A percentile compares a stretch with the other conserved stretches of the same genome.
These are phyloP conservation scores for Ctenochaetus hawaiiensis DNA, from an alignment of 2,797 vertebrate species.

Conservation along the genomic window DNA sequence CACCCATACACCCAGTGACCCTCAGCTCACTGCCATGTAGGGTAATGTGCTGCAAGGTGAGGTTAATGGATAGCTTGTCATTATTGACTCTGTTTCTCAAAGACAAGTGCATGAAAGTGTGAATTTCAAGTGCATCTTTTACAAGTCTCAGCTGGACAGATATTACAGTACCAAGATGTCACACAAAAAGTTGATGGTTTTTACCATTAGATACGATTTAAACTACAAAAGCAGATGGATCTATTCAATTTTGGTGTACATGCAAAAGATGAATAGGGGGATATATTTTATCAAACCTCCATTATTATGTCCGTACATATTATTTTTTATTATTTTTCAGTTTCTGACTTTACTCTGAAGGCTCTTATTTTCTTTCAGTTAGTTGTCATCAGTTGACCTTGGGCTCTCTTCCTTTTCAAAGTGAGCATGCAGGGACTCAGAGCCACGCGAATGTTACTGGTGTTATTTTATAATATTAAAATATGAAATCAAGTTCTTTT, in stretches of 20 bases:
- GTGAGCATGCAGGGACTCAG: background rate
- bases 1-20: slow-evolving; percentile 44
- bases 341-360: background rate
- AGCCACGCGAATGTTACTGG: background rate
- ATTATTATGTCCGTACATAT: background rate
- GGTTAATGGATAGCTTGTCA: slow-evolving; percentile 43
- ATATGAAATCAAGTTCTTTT: background rate
- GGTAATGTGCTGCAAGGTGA: slow-evolving; percentile 58
- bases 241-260: background rate
- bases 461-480: background rate
- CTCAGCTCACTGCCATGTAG: slow-evolving; percentile 56
- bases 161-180: too few species aligned
- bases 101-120: slow-evolving; percentile 4
- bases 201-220: background rate
- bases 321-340: background rate
- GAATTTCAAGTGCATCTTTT: background rate
- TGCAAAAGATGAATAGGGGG: background rate
- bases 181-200: background rate
- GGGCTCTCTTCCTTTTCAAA: background rate
- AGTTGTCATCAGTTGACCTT: background rate
- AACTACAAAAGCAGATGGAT: background rate
- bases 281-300: background rate
- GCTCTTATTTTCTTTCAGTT: background rate
- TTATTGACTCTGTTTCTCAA: slow-evolving; percentile 6
- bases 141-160: background rate